Evolutionary conservation across 2,113 vertebrate genomes (phyloP), one percentile per base, ranked within the genome.

Genomic region (Onychorhynchus coronatus): DNA sequence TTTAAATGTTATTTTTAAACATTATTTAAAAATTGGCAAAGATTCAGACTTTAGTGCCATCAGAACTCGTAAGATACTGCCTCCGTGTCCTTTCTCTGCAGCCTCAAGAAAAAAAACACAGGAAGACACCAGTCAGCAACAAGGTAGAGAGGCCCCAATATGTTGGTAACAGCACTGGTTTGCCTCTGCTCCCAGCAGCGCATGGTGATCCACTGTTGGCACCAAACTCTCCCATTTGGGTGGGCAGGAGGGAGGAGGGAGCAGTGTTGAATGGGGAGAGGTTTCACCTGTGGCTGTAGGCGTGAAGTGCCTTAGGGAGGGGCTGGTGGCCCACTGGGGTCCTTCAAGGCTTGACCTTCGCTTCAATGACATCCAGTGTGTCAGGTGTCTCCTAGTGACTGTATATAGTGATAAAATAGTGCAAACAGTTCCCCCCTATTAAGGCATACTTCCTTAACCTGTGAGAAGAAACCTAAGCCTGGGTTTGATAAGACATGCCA

Each of bases 171-270:
- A 39, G 17, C 53, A 15, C 35, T 12, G 6, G 3, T 59, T 74
- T 82, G 42, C 39, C 52, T 46, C 28, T 47, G 39, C 9, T 74
- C n/a, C 42, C 25, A 42, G 59, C 56, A 59, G 67, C 19, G 35
- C 0, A 0, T 28, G 33, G 33, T 47, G 35, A 62, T 62, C 28
- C 1, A 0, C 50, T 73, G 33, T 15, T 49, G 46, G 24, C 72
- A 53, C 58, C 58, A 63, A 33, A 21, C 5, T 59, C 6, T 37
- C 30, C 0, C 0, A 0, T 71, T 31, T 28, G 24, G 6, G 6
- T 56, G 41, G 16, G 24, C 46, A 74, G 63, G 42, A 75, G 35
- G 55, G 77, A 74, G 63, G 42, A 75, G 35, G 55, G 77, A 74
- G 63, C 2, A 0, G 4, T 24, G 14, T 41, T 62, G 59, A 63